Base-by-base conservation (phyloP, 2,888 invertebrate genomes). In the Tenthredo scrophulariae region DNA sequence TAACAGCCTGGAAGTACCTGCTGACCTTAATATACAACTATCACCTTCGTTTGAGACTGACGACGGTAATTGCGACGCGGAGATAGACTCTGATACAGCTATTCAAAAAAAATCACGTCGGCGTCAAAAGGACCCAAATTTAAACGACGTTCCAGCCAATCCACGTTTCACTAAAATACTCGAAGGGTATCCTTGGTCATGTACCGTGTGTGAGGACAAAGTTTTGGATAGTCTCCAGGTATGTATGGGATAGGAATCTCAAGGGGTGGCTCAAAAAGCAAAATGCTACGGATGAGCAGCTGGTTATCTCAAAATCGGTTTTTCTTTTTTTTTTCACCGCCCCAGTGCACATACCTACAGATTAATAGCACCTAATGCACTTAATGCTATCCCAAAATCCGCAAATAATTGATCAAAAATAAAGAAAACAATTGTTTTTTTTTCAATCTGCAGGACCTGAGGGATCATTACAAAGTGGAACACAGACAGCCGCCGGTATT, bases 181-280 rank as follows among this genome's bases (percentile, higher is more conserved):
- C 65, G 86, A 90, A 74, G 89, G 88, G n/a, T 90, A 89, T 85
- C 88, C 88, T 22, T 90, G 90, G 90, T 85, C 86, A 70, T 90
- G 90, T 80, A 87, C 89, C 2, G 85, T 89, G 7, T 90, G 90
- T 79, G 84, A 87, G 33, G 70, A 87, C 43, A 85, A 85, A 79
- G 72, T 86, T 67, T 54, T 86, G 13, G 62, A 85, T 50, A 75
- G 82, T 26, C 72, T 43, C n/a, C 46, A 77, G 84, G 84, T 86
- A 67, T 43, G 72, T 33, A 29, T 54, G 33, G 33, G 33, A 74
- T 29, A 2, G n/a, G 40, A 22, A 82, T 82, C n/a, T 40, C 29
- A 46, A 46, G 46, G 46, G 13, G 15, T 46, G 46, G 15, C 15
- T 46, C 4, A 46, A 46, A 46, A 46, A 46, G 43, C 43, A 46